Percentiles rank a stretch among this genome's conserved stretches.
phyloP scores from a whole-genome alignment of 2,888 invertebrate genomes.

The Heliconius cydno region DNA sequence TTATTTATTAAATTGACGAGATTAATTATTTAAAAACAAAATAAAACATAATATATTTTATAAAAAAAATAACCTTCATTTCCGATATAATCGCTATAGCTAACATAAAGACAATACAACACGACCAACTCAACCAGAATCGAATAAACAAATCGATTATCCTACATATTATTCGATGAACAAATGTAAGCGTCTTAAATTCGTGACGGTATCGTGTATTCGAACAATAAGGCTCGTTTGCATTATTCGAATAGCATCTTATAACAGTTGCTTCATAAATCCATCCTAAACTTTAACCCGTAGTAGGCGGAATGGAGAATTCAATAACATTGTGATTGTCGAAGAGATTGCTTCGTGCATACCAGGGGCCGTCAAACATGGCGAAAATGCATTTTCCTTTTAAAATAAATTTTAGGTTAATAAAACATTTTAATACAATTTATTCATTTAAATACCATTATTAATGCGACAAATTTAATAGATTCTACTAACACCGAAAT shows the following conservation, averaged over 20 bases:
- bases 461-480: not conserved
- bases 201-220: constrained; percentile 42
- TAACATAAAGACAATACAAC: not conserved
- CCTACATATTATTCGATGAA: constrained; percentile 28
- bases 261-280: constrained; percentile 47
- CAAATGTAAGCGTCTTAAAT: constrained; percentile 39
- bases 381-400: not conserved
- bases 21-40: too few relatives aligned
- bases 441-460: not conserved
- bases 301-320: constrained; percentile 47
- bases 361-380: constrained; percentile 22
- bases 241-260: constrained; percentile 42
- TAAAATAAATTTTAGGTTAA: not conserved
- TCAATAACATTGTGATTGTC: constrained; percentile 48
- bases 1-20: too few relatives aligned
- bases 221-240: constrained; percentile 45
- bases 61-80: not conserved
- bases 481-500: not conserved
- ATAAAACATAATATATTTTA: not conserved
- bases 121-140: not conserved
- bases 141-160: constrained; percentile 20
- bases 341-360: constrained; percentile 40
- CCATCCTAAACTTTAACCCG: constrained; percentile 50
- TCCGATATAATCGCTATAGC: not conserved
- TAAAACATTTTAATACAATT: not conserved